Evolutionary conservation across 2,113 vertebrate genomes (phyloP).

Genomic region (Prochilodus magdalenae): DNA sequence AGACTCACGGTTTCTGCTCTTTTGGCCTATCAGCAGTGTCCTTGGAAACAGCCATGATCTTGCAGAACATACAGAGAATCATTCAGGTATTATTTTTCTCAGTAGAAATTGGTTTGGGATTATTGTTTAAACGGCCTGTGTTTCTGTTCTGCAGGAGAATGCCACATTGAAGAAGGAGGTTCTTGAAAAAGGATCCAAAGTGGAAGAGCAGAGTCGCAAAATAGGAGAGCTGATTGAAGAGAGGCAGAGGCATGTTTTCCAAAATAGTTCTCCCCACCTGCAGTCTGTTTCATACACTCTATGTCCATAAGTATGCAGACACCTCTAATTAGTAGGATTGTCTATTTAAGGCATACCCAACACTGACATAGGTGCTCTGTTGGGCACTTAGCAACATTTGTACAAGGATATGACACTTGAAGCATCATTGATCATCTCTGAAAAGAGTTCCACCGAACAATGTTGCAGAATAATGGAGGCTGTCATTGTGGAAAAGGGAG

Average conservation of each 20-base stretch:
- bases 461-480: too few relatives aligned
- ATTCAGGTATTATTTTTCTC: constrained; percentile 75
- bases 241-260: constrained; percentile 80
- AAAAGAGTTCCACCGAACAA: too few relatives aligned
- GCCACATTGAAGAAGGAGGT: constrained; percentile 86
- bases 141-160: constrained; percentile 78
- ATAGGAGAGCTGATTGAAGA: constrained; percentile 81
- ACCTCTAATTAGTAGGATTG: background rate
- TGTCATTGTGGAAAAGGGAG: too few relatives aligned
- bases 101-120: background rate
- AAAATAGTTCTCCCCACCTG: background rate
- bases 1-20: constrained; percentile 72
- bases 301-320: background rate
- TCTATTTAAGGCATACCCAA: background rate
- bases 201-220: constrained; percentile 86
- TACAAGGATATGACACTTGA: too few relatives aligned
- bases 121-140: background rate
- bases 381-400: too few relatives aligned
- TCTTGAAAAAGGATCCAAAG: constrained; percentile 83
- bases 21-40: constrained; percentile 76
- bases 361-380: background rate
- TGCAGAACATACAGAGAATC: constrained; percentile 87
- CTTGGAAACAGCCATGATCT: constrained; percentile 85
- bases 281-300: background rate
- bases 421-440: too few relatives aligned